Percentiles rank a stretch among this genome's conserved stretches.
These are phyloP conservation scores for Nemurella pictetii DNA, from an alignment of 2,888 invertebrate genomes.

Conservation along the genomic window DNA sequence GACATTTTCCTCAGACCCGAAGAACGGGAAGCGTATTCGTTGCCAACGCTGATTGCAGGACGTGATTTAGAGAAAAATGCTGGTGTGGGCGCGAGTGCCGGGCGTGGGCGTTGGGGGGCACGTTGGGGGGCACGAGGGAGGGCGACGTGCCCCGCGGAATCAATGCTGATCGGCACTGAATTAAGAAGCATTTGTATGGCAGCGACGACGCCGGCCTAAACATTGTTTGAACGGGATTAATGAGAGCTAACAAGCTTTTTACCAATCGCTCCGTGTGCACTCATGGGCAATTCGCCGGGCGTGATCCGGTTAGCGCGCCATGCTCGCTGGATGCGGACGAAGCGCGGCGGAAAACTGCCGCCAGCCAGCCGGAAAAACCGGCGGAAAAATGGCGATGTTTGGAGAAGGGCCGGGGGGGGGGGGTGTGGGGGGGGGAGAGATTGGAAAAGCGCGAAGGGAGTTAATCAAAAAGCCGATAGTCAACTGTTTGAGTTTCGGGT, in stretches of 20 bases:
- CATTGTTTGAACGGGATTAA: constrained; percentile 40
- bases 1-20: neutral
- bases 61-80: neutral
- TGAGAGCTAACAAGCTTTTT: constrained; percentile 41
- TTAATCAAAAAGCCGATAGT: constrained; percentile 44
- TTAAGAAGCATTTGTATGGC: constrained; percentile 38
- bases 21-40: neutral
- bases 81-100: neutral
- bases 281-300: constrained; percentile 21
- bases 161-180: constrained; percentile 23
- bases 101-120: neutral
- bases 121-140: neutral
- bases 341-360: constrained; percentile 35
- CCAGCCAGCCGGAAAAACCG: constrained; percentile 36
- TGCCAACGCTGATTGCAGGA: neutral
- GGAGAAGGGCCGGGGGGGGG: constrained; percentile 6
- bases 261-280: constrained; percentile 33
- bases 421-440: constrained; percentile 23
- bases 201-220: constrained; percentile 36
- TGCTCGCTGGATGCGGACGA: neutral
- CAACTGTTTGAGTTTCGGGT: constrained; percentile 41
- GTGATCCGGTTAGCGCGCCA: constrained; percentile 6
- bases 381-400: constrained; percentile 25
- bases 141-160: constrained; percentile 25
- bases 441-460: constrained; percentile 40